Percentiles rank a stretch among this genome's conserved stretches.
Conservation (phyloP, 2,113 vertebrate species). For the Syngnathoides biaculeatus region DNA sequence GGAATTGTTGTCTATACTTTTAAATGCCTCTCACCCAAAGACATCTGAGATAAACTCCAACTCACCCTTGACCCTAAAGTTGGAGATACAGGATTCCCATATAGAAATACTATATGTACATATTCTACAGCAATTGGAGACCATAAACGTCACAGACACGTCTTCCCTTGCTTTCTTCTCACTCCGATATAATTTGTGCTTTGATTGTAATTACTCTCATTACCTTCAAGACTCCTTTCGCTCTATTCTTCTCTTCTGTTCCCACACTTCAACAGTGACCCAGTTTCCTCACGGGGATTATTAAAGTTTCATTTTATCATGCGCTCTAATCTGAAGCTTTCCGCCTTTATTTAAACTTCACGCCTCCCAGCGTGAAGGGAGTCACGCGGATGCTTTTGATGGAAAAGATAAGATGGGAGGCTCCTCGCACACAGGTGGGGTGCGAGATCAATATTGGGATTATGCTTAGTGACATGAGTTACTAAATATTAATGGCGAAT, state of each 20-base stretch:
- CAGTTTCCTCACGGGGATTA: slow-evolving; percentile 45
- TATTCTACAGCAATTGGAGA: not conserved
- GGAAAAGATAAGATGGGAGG: slow-evolving; percentile 4
- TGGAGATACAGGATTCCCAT: too few relatives aligned
- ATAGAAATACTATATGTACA: not conserved
- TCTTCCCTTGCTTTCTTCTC: not conserved
- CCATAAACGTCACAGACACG: not conserved
- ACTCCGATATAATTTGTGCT: slow-evolving; percentile 4
- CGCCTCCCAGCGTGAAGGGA: slow-evolving; percentile 20
- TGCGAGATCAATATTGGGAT: slow-evolving; percentile 32
- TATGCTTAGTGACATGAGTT: slow-evolving; percentile 19
- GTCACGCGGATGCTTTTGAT: not conserved
- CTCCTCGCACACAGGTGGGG: not conserved
- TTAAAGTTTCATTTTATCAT: slow-evolving; percentile 59
- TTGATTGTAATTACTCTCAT: slow-evolving; percentile 32
- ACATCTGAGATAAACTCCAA: too few relatives aligned
- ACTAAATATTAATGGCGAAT: slow-evolving; percentile 40
- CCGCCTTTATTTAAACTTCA: slow-evolving; percentile 32
- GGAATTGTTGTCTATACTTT: too few relatives aligned
- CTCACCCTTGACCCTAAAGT: too few relatives aligned
- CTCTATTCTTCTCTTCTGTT: slow-evolving; percentile 18
- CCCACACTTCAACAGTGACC: slow-evolving; percentile 29
- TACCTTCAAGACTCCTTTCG: slow-evolving; percentile 31
- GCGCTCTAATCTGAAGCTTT: slow-evolving; percentile 40
- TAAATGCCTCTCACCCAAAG: too few relatives aligned